Base-by-base conservation (phyloP, 2,888 invertebrate genomes). In the Xanthia icteritia region DNA sequence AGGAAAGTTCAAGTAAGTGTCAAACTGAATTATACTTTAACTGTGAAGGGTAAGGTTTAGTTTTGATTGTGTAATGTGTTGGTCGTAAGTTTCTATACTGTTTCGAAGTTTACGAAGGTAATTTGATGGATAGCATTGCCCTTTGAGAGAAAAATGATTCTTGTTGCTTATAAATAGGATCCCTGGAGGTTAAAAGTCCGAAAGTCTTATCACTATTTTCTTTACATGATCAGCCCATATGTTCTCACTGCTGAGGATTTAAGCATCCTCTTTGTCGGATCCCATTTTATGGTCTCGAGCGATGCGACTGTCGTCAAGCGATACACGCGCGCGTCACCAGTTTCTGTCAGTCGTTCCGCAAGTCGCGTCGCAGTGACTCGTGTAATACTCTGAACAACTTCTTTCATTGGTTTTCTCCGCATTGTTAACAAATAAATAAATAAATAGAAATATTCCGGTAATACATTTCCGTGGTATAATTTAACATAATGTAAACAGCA, bases 11-110 rank as follows among this genome's bases (percentile, higher is more conserved):
- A 31, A 0, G 2, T 1, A 39, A n/a, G 31, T 56, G 45, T n/a
- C 81, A 56, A 73, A 48, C 58, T 5, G 27, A 61, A n/a, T 61
- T 17, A 31, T 5, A 42, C 54, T 72, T 56, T 31, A 63, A 48
- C 23, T 27, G 56, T 15, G 11, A 31, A 0, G 0, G 0, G 20
- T 63, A 39, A 56, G 56, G 61, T 77, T 54, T 5, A 56, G 9
- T 80, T 63, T 77, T n/a, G 15, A 2, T 6, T 79, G 36, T 23
- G 9, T 17, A n/a, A 9, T 36, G 39, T n/a, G 27, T 51, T 36
- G 20, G 1, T 54, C 0, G 2, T 17, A 65, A 27, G 45, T 67
- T n/a, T 36, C 3, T 36, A 56, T 36, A 45, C 17, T 67, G 17
- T 67, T 36, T 71, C 17, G 23, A 73, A 42, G 27, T 42, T 73